Percentiles rank a stretch among this genome's conserved stretches.
These are phyloP conservation scores for Cordilura impudica DNA, from an alignment of 2,888 invertebrate genomes.

Conservation along the genomic window DNA sequence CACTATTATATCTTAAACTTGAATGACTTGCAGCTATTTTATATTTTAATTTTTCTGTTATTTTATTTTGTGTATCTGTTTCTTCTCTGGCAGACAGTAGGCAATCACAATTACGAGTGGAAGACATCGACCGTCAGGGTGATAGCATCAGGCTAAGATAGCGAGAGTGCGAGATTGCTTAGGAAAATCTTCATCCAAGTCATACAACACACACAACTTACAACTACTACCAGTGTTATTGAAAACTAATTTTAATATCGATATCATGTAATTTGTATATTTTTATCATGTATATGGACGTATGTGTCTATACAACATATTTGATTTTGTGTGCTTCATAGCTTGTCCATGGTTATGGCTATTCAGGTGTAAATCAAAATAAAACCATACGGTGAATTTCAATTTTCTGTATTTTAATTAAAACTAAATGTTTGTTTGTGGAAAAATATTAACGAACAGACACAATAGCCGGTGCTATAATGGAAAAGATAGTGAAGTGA, in stretches of 20 bases:
- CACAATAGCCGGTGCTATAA: neutral
- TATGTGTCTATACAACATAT: neutral
- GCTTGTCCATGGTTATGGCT: neutral
- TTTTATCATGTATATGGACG: neutral
- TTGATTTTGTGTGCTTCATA: neutral
- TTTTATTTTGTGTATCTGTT: neutral
- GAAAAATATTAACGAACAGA: slow-evolving; percentile 23
- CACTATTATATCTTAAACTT: slow-evolving; percentile 59
- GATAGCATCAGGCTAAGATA: slow-evolving; percentile 54
- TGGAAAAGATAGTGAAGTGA: too few relatives aligned
- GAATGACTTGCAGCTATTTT: slow-evolving; percentile 62
- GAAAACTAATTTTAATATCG: slow-evolving; percentile 45
- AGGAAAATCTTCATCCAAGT: slow-evolving; percentile 37
- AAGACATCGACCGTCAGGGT: neutral
- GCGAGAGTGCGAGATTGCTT: slow-evolving; percentile 68
- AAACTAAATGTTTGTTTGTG: slow-evolving; percentile 52
- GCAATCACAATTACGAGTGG: slow-evolving; percentile 8
- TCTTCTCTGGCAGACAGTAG: slow-evolving; percentile 15
- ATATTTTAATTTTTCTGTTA: slow-evolving; percentile 28
- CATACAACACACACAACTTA: neutral
- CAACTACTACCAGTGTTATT: slow-evolving; percentile 29
- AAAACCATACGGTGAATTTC: neutral
- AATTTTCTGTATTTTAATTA: slow-evolving; percentile 49
- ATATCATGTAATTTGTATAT: slow-evolving; percentile 40
- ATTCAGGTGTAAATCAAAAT: slow-evolving; percentile 23